Percentiles rank a stretch among this genome's conserved stretches.
Evolutionary conservation across 1,140 invertebrate genomes (phyloP).

Genomic region (Scaptomyza pallida): DNA sequence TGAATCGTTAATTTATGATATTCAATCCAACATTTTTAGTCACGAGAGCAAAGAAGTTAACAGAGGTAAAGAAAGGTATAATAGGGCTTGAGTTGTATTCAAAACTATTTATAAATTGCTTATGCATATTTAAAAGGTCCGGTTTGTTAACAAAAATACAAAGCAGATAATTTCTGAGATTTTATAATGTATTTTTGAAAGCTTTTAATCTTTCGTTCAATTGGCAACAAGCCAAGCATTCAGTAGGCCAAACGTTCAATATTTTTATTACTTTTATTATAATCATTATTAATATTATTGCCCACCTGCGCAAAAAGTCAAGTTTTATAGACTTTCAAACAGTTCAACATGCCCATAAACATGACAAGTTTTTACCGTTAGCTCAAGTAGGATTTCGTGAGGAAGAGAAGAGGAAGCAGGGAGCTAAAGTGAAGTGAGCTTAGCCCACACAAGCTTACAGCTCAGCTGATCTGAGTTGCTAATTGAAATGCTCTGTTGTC

Average conservation of each 20-base stretch:
- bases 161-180: not conserved
- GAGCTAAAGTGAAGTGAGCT: not conserved
- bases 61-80: not conserved
- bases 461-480: constrained; percentile 23
- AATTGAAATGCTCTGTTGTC: constrained; percentile 37
- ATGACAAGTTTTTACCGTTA: constrained; percentile 36
- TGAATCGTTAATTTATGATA: constrained; percentile 11
- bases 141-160: not conserved
- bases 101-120: not conserved
- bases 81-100: not conserved
- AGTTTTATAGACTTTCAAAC: constrained; percentile 33
- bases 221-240: not conserved
- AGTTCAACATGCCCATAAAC: constrained; percentile 45
- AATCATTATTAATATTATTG: no score
- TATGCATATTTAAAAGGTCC: not conserved
- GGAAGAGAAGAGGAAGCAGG: not conserved
- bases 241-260: constrained; percentile 26
- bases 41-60: not conserved
- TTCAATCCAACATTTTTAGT: not conserved
- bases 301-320: constrained; percentile 30
- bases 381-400: not conserved
- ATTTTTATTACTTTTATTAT: not conserved
- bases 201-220: not conserved
- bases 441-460: constrained; percentile 15
- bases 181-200: not conserved